A percentile compares a stretch with the other conserved stretches of the same genome.
phyloP scores from a whole-genome alignment of 2,113 vertebrate genomes.

The Mustela nigripes region DNA sequence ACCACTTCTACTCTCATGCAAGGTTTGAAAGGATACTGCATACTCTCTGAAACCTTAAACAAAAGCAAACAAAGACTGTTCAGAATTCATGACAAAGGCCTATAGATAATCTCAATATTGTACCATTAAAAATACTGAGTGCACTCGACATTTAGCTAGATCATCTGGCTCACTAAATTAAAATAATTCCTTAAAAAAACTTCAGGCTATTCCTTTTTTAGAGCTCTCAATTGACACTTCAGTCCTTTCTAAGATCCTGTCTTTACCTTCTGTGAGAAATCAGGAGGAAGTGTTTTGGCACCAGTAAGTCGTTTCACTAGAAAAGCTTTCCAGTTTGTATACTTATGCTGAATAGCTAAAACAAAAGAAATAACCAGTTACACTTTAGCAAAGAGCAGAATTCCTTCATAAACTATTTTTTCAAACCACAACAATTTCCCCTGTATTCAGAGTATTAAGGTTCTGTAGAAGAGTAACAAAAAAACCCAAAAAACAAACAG shows the following conservation, averaged over 20 bases:
- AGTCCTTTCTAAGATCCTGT: slow-evolving; percentile 28
- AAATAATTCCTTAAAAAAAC: slow-evolving; percentile 30
- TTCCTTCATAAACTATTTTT: neutral
- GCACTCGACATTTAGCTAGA: neutral
- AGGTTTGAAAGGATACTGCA: slow-evolving; percentile 98
- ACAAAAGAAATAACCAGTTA: slow-evolving; percentile 82
- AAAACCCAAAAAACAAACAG: neutral
- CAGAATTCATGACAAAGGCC: neutral
- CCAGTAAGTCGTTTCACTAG: slow-evolving; percentile 99
- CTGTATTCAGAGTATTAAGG: neutral
- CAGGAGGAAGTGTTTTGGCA: slow-evolving; percentile 98
- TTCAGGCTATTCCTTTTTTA: slow-evolving; percentile 13
- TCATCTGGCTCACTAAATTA: slow-evolving; percentile 5
- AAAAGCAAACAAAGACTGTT: slow-evolving; percentile 58
- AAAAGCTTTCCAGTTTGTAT: slow-evolving; percentile 99
- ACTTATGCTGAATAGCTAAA: slow-evolving; percentile 98
- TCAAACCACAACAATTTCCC: neutral
- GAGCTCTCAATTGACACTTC: neutral
- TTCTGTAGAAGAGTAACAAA: neutral
- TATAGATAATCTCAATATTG: neutral
- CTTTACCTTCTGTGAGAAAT: slow-evolving; percentile 96
- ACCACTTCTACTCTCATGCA: slow-evolving; percentile 99
- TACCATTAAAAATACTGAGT: neutral
- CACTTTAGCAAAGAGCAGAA: slow-evolving; percentile 48
- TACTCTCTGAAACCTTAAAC: slow-evolving; percentile 95